These are phyloP conservation scores for Notiomystis cincta DNA, from an alignment of 2,113 vertebrate species.

Conservation along the genomic window DNA sequence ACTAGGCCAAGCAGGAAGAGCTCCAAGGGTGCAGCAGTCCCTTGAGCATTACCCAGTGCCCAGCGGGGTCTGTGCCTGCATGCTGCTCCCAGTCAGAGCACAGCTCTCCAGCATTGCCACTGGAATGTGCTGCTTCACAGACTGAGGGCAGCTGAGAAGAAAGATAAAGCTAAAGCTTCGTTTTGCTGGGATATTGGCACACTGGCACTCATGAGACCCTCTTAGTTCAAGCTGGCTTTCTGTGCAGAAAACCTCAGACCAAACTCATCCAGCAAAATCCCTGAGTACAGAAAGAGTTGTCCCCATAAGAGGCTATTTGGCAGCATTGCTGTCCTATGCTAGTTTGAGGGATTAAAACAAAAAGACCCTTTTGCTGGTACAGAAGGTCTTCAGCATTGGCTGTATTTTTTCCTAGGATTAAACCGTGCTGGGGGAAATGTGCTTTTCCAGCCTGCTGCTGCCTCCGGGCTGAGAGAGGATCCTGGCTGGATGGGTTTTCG, in stretches of 20 bases:
- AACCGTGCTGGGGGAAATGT: not conserved
- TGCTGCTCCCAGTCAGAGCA: not conserved
- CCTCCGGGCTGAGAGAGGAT: not conserved
- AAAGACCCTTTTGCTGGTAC: not conserved
- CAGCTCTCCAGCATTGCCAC: not conserved
- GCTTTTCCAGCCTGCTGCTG: not conserved
- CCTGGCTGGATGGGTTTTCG: rapidly evolving
- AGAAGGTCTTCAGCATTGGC: rapidly evolving
- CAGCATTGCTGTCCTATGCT: not conserved
- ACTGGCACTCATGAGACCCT: not conserved
- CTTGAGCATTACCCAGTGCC: not conserved
- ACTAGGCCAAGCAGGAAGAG: not conserved
- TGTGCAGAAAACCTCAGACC: not conserved
- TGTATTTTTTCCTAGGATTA: not conserved
- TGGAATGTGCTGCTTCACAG: rapidly evolving
- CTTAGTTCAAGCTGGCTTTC: not conserved
- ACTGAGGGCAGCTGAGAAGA: not conserved
- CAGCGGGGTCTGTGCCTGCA: rapidly evolving
- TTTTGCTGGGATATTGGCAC: not conserved
- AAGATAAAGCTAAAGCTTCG: not conserved
- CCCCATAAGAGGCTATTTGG: not conserved
- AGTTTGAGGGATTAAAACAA: not conserved
- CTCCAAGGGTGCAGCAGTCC: not conserved
- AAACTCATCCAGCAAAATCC: not conserved
- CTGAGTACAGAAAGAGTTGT: not conserved